Evolutionary conservation across 2,113 vertebrate genomes (phyloP).

Genomic region (Bos indicus): DNA sequence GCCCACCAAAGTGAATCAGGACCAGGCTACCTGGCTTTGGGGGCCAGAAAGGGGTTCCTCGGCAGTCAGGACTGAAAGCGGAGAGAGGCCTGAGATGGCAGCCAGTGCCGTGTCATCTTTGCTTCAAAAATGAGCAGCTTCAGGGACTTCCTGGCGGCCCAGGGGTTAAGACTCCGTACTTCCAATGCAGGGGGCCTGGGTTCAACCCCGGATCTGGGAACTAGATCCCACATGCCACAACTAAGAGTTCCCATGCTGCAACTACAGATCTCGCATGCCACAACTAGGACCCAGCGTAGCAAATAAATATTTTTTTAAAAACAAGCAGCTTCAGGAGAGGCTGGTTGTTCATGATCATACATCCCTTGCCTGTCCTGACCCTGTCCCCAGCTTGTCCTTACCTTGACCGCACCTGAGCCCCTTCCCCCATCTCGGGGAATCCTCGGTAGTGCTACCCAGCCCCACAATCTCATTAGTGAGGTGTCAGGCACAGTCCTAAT

Average conservation of each 20-base stretch:
- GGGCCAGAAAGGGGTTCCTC: fast-evolving
- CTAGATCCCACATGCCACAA: not conserved
- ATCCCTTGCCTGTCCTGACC: not conserved
- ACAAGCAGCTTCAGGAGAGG: not conserved
- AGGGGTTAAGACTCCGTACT: not conserved
- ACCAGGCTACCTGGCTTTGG: not conserved
- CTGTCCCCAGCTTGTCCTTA: not conserved
- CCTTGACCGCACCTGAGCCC: not conserved
- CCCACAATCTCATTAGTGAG: not conserved
- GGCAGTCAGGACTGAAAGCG: not conserved
- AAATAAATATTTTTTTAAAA: not conserved
- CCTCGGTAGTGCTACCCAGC: not conserved
- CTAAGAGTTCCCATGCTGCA: not conserved
- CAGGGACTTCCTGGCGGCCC: not conserved
- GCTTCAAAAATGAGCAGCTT: not conserved
- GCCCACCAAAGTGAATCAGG: not conserved
- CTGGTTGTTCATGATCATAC: not conserved
- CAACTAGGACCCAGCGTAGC: not conserved
- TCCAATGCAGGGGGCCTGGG: not conserved
- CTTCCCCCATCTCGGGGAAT: not conserved
- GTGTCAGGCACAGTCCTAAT: conserved; percentile 80
- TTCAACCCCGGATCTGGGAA: not conserved
- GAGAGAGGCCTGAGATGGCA: no score
- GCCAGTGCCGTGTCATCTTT: fast-evolving
- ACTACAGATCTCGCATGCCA: not conserved